Evolutionary conservation across 2,888 invertebrate genomes (phyloP).

Genomic region (Arrhopalites spinosus): DNA sequence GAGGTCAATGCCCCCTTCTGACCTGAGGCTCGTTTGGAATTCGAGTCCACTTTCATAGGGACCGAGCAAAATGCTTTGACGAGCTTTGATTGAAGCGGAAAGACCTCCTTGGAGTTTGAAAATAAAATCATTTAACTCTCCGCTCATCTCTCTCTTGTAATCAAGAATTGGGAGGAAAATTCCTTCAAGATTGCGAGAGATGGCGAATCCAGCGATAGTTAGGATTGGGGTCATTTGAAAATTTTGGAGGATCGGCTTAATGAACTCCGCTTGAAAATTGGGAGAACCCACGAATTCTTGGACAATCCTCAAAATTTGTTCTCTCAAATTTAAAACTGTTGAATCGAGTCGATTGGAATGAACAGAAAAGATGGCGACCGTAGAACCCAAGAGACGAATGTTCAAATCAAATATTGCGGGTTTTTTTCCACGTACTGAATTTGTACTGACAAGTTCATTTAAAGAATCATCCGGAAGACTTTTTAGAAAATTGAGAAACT

Average conservation of each 20-base stretch:
- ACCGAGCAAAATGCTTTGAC: constrained; percentile 60
- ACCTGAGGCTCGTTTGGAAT: constrained; percentile 73
- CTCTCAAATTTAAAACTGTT: neutral
- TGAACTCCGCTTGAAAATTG: constrained; percentile 56
- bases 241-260: constrained; percentile 69
- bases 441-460: neutral
- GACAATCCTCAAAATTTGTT: neutral
- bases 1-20: constrained; percentile 66
- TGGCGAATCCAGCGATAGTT: constrained; percentile 80
- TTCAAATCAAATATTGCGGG: constrained; percentile 66
- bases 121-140: constrained; percentile 74
- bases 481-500: neutral
- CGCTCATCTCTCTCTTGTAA: constrained; percentile 62
- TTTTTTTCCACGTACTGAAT: neutral
- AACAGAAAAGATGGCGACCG: constrained; percentile 72
- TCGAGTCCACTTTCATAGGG: constrained; percentile 74
- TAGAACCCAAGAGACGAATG: constrained; percentile 85
- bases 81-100: constrained; percentile 55
- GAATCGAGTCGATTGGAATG: constrained; percentile 44
- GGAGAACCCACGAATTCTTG: constrained; percentile 59
- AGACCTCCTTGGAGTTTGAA: constrained; percentile 6
- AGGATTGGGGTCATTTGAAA: constrained; percentile 82
- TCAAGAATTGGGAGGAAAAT: constrained; percentile 72
- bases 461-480: constrained; percentile 12
- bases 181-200: constrained; percentile 76